Base-by-base conservation (phyloP, 2,113 vertebrate species). In the Cololabis saira region DNA sequence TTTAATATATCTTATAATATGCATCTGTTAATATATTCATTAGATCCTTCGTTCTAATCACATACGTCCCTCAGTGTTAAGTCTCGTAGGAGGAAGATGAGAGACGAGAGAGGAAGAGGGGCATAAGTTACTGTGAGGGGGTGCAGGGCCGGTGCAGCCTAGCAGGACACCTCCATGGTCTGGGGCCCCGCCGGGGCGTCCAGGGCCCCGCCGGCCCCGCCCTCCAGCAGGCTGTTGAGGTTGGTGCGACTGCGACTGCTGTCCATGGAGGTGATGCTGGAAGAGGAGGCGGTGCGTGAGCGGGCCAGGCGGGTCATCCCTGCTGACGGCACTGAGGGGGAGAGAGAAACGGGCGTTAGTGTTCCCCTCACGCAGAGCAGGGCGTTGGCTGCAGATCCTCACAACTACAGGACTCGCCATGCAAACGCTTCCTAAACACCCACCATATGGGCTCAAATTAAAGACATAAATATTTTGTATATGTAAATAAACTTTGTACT, bases 131-230 rank as follows among this genome's bases (percentile, higher is more conserved):
- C 83, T 86, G 69, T 62, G 58, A 58, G 78, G 65, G 51, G 52
- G 53, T 57, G 72, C 10, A 27, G 43, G 66, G 17, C n/a, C 1
- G 22, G 30, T 13, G 45, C 37, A 57, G 44, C 76, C 94, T 95
- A 98, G 91, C 96, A 99, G 89, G 97, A 98, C 53, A 99, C 93
- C 90, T 98, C 96, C 95, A 98, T 95, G 87, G 97, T 97, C 82
- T 96, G 96, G 81, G 94, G 93, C 74, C 92, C 81, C 40, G 91
- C 87, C 84, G 93, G 94, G 89, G 82, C 85, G 81, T 94, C 94
- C 58, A 94, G 90, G 64, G 81, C 89, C 72, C 83, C 78, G 74
- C 91, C 61, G 90, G 85, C 67, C 88, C 84, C 88, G 61, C 94
- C 94, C 50, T 95, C 95, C 12, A 95, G 92, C 87, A 91, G 85